Conservation (phyloP, 1,140 invertebrate genomes). For the Gryllus bimaculatus region DNA sequence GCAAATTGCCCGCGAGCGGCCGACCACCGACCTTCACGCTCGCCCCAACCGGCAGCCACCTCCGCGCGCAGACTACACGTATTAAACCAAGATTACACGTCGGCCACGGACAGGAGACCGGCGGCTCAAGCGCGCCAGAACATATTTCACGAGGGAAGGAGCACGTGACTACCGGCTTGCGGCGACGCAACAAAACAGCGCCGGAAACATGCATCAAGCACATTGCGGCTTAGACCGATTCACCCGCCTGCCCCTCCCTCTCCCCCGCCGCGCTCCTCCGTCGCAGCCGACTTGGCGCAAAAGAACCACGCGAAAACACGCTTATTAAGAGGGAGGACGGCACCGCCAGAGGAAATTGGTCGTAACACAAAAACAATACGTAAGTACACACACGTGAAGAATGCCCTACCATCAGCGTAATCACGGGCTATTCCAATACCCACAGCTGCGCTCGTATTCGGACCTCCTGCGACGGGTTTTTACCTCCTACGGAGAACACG, state of each 20-base stretch:
- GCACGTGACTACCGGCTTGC: neutral
- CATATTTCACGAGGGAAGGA: neutral
- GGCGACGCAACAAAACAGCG: too few species aligned
- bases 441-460: neutral
- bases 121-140: too few species aligned
- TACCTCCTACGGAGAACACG: neutral
- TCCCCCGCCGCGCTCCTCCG: too few species aligned
- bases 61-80: too few species aligned
- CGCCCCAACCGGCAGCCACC: too few species aligned
- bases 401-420: neutral
- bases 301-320: neutral
- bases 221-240: neutral
- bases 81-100: too few species aligned
- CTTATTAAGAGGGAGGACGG: neutral
- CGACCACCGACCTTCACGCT: too few species aligned
- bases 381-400: neutral
- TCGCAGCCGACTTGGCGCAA: neutral
- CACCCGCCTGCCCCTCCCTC: neutral
- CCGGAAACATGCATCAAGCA: neutral
- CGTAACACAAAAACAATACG: neutral
- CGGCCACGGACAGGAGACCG: too few species aligned
- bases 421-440: neutral
- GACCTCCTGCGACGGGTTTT: neutral
- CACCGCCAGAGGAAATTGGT: neutral
- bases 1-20: too few species aligned